Evolutionary conservation across 2,888 invertebrate genomes (phyloP), one percentile per base, ranked within the genome.

Genomic region (Antheraea assamensis): DNA sequence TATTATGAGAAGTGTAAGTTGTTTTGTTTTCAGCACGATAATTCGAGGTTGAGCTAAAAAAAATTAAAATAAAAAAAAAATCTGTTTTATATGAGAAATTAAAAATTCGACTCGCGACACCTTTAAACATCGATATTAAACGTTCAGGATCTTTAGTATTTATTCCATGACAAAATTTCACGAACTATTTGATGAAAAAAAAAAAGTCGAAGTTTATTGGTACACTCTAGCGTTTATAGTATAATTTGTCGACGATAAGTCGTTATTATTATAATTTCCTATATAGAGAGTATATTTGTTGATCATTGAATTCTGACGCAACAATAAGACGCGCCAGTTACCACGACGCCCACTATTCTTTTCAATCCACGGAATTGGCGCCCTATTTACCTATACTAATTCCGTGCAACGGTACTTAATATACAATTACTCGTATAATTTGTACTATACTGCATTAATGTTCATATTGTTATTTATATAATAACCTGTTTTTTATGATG

Each of bases 361-460:
- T 68, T 35, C 31, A 35, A 68, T 68, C 35, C 68, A 68, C 68
- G 68, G 68, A 68, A 35, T 68, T 35, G 8, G 68, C 35, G 68
- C 68, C 68, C 68, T 68, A 68, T 24, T 68, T 68, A 35, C 24
- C 35, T 68, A 35, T 35, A n/a, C 68, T 68, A 68, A 68, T 35
- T 68, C 68, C 35, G 68, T 68, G 8, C 77, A 73, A 71, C 77
- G 76, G 76, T 78, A 75, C 76, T 74, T 76, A 78, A 80, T 79
- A 77, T 76, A 73, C 77, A 30, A 71, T 68, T 75, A 78, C 75
- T 78, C 75, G 78, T 79, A 81, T 74, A 13, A 77, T n/a, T 35
- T 76, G 73, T 76, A 80, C 15, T 17, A 15, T 24, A 27, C 15
- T 61, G 61, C 27, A 27, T 61, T 27, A 13, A 10, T 42, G 42